Conservation (phyloP, 2,113 vertebrate species). For the Chaetodon trifascialis region DNA sequence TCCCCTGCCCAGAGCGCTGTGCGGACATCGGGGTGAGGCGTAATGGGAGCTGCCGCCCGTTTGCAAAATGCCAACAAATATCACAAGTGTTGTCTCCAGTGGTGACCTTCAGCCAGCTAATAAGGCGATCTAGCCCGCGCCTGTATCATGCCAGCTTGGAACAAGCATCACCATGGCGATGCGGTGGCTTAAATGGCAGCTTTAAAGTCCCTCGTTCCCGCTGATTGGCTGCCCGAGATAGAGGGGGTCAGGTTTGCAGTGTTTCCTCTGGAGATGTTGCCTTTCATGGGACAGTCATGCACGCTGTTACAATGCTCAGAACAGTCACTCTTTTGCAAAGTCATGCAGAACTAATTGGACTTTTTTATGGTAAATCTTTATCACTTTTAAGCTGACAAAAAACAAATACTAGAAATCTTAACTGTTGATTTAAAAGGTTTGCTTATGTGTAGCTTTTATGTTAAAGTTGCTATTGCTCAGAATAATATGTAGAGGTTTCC, state of each 20-base stretch:
- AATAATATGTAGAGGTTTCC: too few relatives aligned
- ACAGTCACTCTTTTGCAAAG: not conserved
- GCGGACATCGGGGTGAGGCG: not conserved
- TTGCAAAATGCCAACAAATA: conserved; percentile 78
- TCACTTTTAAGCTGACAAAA: not conserved
- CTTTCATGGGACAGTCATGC: not conserved
- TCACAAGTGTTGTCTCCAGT: conserved; percentile 59
- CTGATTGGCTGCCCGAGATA: conserved; percentile 32
- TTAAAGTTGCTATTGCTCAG: too few relatives aligned
- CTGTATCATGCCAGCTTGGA: conserved; percentile 36
- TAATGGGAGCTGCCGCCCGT: conserved; percentile 40
- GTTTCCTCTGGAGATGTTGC: not conserved
- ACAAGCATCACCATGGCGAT: conserved; percentile 50
- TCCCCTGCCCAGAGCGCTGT: not conserved
- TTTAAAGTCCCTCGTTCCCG: conserved; percentile 6
- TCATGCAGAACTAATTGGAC: not conserved
- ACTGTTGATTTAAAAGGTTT: not conserved
- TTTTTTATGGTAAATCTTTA: not conserved
- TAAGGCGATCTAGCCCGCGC: conserved; percentile 28
- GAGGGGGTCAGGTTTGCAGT: conserved; percentile 11
- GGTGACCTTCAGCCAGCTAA: conserved; percentile 68
- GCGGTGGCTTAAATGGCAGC: conserved; percentile 41
- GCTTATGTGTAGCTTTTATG: not conserved
- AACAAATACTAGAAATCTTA: not conserved
- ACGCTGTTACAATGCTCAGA: not conserved